Percentiles rank a stretch among this genome's conserved stretches.
phyloP scores from a whole-genome alignment of 2,888 invertebrate species.

The Junonia oenone region DNA sequence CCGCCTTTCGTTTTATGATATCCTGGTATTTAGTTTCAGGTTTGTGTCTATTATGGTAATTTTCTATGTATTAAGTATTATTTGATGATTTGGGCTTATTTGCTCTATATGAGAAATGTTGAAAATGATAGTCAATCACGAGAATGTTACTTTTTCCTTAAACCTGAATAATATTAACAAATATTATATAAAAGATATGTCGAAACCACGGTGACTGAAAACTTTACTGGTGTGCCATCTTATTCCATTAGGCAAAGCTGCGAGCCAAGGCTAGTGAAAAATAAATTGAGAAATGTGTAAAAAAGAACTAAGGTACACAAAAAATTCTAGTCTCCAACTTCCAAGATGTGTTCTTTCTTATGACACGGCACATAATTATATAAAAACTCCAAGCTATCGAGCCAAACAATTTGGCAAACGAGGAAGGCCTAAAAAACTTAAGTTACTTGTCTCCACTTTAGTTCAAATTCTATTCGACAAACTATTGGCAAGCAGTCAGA shows the following conservation, averaged over 20 bases:
- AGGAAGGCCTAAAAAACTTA: slow-evolving; percentile 14
- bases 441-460: slow-evolving; percentile 13
- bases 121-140: too few species aligned
- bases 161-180: too few species aligned
- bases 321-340: neutral
- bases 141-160: too few species aligned
- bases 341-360: neutral
- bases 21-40: neutral
- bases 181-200: too few species aligned
- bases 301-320: neutral
- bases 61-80: neutral
- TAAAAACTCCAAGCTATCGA: neutral
- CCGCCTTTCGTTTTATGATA: neutral
- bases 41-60: neutral
- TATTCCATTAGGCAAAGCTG: too few species aligned
- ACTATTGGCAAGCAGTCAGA: slow-evolving; percentile 24
- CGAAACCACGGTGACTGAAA: too few species aligned
- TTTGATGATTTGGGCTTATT: too few species aligned
- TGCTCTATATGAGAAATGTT: too few species aligned
- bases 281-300: too few species aligned
- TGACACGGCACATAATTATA: neutral
- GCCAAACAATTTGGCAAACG: slow-evolving; percentile 20
- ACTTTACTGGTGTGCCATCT: too few species aligned
- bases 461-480: slow-evolving; percentile 16
- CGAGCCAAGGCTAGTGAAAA: too few species aligned